Evolutionary conservation across 1,140 invertebrate species (phyloP), one percentile per base, ranked within the genome.

Genomic region (Hyposmocoma kahamanoa): DNA sequence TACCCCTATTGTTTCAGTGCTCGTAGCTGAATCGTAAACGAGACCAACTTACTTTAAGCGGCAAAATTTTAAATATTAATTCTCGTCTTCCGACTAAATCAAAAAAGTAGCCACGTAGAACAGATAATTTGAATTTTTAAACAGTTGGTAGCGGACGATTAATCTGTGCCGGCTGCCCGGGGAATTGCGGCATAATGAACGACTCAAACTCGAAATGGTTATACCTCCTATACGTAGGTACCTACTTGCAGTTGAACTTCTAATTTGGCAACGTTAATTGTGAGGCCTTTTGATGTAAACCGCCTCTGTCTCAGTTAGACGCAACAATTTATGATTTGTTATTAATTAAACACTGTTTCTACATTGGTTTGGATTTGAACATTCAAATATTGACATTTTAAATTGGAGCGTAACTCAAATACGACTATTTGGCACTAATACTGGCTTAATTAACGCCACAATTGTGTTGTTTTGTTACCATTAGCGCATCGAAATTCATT

Each of bases 91-190:
- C 41, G 53, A 52, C 57, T 51, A 39, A 58, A 65, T 64, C 50
- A 28, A 18, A 41, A 66, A 63, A 68, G 63, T 57, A 61, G 51
- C 59, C 53, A 48, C 44, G 56, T 60, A 47, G 55, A 63, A 64
- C 47, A 65, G 56, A 61, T 59, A 63, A 69, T 70, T 70, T 70
- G 59, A 65, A 77, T 70, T 67, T 67, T 77, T 71, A 71, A 76
- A 70, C 52, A 68, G 53, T 43, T 54, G 21, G 47, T 46, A 60
- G 53, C 55, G 39, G 45, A 48, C 60, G 59, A 68, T 75, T 76
- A 68, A 67, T 76, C 66, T 48, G 18, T 42, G 22, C 18, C 43
- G 43, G 38, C 38, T 20, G 18, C 54, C 13, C 18, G 36, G 47
- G 53, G 48, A 48, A 54, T 53, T 60, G 20, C 32, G n/a, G n/a